A percentile compares a stretch with the other conserved stretches of the same genome.
These are phyloP conservation scores for Adineta ricciae DNA, from an alignment of 2,888 invertebrate genomes.

Conservation along the genomic window DNA sequence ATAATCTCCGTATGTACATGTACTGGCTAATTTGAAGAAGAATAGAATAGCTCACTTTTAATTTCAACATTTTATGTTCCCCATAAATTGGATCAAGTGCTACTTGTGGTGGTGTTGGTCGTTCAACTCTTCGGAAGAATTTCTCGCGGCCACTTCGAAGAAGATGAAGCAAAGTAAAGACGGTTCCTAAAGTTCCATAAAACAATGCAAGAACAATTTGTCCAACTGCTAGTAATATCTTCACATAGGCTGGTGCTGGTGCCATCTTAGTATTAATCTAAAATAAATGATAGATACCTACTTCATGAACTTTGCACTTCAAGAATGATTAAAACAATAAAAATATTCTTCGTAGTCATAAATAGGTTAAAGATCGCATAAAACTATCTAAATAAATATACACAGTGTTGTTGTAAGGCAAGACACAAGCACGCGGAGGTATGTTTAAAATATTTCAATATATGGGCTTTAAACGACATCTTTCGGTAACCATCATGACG, in stretches of 20 bases:
- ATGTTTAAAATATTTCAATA: too few species aligned
- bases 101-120: background rate
- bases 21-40: too few species aligned
- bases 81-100: background rate
- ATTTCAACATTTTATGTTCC: background rate
- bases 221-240: background rate
- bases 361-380: too few species aligned
- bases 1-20: background rate
- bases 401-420: too few species aligned
- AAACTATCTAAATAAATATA: too few species aligned
- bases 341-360: too few species aligned
- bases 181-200: background rate
- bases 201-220: background rate
- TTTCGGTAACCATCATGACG: background rate
- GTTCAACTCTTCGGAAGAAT: background rate
- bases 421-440: too few species aligned
- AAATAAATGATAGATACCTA: background rate
- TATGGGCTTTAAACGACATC: background rate
- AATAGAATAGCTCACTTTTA: background rate
- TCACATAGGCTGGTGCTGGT: background rate
- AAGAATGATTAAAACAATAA: too few species aligned
- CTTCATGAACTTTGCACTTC: too few species aligned
- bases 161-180: background rate
- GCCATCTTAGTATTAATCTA: background rate
- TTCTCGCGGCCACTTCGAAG: background rate